Base-by-base conservation (phyloP, 2,888 invertebrate species). In the Chrysina gloriosa region DNA sequence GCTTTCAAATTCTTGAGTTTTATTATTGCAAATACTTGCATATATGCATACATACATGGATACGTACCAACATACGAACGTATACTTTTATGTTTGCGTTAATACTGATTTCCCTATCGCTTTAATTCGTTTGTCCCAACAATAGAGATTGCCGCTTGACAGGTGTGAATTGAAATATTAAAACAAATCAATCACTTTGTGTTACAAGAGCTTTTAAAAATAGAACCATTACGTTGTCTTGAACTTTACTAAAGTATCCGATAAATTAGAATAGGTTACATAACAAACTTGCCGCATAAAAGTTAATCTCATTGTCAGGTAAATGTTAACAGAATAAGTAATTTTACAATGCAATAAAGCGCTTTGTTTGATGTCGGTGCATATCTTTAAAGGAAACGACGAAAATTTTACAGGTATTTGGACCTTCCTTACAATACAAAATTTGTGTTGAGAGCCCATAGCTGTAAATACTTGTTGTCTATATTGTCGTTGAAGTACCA, bases 171-270 rank as follows among this genome's bases (percentile, higher is more conserved):
- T 36, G 50, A 29, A 52, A 52, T 52, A 52, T 52, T 52, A 52
- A 16, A 52, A 52, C 29, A 29, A 21, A 52, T 52, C 29, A 52
- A 52, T 52, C 50, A 52, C 16, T 42, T 42, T 42, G 42, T 14
- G 11, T n/a, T n/a, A n/a, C n/a, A n/a, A n/a, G 42, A 19, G 19
- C 2, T 56, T 39, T 56, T 56, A 56, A 34, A 56, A 56, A 56
- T 56, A 56, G 39, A n/a, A 56, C 5, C 56, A 39, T 56, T 56
- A 56, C 56, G 56, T 56, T 54, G 56, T 56, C 36, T 56, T 56
- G 56, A 56, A 56, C 56, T 56, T 56, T 56, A 39, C 36, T 56
- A 21, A 23, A 39, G 5, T 16, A 23, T n/a, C 23, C 29, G 50
- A 29, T 52, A 29, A 52, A 52, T 52, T 52, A 52, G 50, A 31